These are phyloP conservation scores for Nanger granti DNA, from an alignment of 2,113 vertebrate genomes.

Conservation along the genomic window DNA sequence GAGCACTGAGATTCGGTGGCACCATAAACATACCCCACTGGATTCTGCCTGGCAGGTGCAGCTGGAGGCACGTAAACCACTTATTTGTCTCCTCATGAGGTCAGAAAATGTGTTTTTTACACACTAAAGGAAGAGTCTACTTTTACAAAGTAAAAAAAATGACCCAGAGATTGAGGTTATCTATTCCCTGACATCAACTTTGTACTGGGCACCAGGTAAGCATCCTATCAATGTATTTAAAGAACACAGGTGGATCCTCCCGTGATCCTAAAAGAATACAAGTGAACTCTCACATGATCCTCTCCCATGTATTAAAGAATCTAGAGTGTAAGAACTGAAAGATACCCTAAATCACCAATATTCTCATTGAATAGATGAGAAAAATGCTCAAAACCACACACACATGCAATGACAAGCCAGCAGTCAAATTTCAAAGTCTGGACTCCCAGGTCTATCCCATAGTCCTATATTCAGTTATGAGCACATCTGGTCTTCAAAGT, in stretches of 20 bases:
- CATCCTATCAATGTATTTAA: not conserved
- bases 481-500: not conserved
- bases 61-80: fast-evolving
- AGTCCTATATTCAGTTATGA: not conserved
- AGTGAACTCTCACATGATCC: not conserved
- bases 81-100: not conserved
- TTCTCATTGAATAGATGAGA: not conserved
- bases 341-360: not conserved
- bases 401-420: not conserved
- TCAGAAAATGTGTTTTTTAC: not conserved
- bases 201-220: not conserved
- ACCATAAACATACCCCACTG: not conserved
- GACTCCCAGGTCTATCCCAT: not conserved
- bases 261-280: not conserved
- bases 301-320: not conserved
- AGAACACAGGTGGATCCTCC: not conserved
- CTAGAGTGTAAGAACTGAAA: not conserved
- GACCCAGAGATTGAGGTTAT: not conserved
- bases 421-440: not conserved
- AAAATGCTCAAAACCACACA: not conserved
- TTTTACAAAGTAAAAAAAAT: not conserved
- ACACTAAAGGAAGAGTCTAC: not conserved
- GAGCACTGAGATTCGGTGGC: not conserved
- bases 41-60: not conserved
- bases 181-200: not conserved